Evolutionary conservation across 2,888 invertebrate species (phyloP).

Genomic region (Polydrusus cervinus): DNA sequence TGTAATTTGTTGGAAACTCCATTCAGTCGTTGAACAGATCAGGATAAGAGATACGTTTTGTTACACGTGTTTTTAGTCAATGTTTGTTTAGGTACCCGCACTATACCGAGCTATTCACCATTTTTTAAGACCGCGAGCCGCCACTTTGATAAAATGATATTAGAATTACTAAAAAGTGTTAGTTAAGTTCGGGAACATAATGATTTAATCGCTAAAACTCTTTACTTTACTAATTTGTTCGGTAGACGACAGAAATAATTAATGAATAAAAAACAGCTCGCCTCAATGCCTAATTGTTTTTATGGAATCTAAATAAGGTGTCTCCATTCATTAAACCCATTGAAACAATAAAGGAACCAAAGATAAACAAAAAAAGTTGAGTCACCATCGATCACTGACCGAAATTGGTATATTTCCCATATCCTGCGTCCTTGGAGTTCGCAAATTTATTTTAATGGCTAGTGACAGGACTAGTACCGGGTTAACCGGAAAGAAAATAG

Average conservation of each 20-base stretch:
- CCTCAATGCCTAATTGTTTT: background rate
- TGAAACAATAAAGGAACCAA: conserved; percentile 11
- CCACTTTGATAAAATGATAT: too few relatives aligned
- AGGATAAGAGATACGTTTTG: too few relatives aligned
- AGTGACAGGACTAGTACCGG: background rate
- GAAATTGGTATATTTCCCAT: conserved; percentile 36
- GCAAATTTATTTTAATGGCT: conserved; percentile 28
- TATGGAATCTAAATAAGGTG: conserved; percentile 11
- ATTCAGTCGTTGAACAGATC: too few relatives aligned
- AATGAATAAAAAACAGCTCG: background rate
- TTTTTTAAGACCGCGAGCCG: too few relatives aligned
- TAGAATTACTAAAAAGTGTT: too few relatives aligned
- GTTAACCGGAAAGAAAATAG: conserved; percentile 2
- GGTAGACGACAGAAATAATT: background rate
- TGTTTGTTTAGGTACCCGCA: too few relatives aligned
- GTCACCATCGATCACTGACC: conserved; percentile 43
- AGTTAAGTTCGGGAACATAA: too few relatives aligned
- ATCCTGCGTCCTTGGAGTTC: conserved; percentile 42
- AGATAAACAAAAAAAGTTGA: conserved; percentile 24
- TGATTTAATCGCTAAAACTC: background rate
- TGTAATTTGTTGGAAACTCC: too few relatives aligned
- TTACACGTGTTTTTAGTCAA: too few relatives aligned
- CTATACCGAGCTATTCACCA: too few relatives aligned
- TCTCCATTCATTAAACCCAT: conserved; percentile 15
- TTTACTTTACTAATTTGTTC: background rate